Percentiles rank a stretch among this genome's conserved stretches.
Evolutionary conservation across 2,888 invertebrate species (phyloP).

Genomic region (Scaptomyza reducta): DNA sequence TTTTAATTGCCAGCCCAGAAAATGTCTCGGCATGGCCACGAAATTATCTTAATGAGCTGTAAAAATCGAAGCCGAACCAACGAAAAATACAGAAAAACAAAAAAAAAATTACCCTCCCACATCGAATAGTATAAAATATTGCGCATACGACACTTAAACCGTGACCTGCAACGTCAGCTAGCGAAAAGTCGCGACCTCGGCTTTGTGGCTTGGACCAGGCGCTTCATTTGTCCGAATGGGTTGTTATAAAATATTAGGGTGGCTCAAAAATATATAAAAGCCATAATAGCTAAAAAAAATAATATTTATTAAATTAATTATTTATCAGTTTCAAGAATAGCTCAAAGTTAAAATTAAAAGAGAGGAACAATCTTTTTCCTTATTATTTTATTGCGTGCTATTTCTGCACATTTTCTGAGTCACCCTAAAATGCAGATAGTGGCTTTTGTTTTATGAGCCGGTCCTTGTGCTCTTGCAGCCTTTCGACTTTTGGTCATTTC

Average conservation of each 20-base stretch:
- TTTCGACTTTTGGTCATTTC: slow-evolving; percentile 49
- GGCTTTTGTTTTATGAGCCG: slow-evolving; percentile 7
- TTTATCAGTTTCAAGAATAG: not conserved
- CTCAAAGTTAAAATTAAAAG: not conserved
- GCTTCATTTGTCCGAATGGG: not conserved
- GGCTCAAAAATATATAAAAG: not conserved
- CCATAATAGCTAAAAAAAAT: not conserved
- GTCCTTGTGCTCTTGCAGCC: slow-evolving; percentile 10
- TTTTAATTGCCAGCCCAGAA: slow-evolving; percentile 70
- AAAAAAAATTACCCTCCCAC: slow-evolving; percentile 13
- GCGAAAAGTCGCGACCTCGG: slow-evolving; percentile 28
- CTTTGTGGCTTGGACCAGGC: slow-evolving; percentile 23
- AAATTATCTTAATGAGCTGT: slow-evolving; percentile 71
- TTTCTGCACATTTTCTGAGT: not conserved
- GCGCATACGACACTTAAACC: slow-evolving; percentile 52
- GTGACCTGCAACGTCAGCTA: slow-evolving; percentile 45
- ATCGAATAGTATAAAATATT: slow-evolving; percentile 56
- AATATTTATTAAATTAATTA: not conserved
- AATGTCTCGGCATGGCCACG: slow-evolving; percentile 54
- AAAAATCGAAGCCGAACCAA: slow-evolving; percentile 27
- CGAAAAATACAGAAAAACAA: slow-evolving; percentile 1
- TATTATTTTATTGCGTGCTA: not conserved
- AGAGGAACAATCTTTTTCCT: not conserved
- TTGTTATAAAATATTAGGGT: slow-evolving; percentile 1
- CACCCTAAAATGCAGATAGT: slow-evolving; percentile 11